Conservation (phyloP, 2,888 invertebrate genomes). For the Caenorhabditis sp. region DNA sequence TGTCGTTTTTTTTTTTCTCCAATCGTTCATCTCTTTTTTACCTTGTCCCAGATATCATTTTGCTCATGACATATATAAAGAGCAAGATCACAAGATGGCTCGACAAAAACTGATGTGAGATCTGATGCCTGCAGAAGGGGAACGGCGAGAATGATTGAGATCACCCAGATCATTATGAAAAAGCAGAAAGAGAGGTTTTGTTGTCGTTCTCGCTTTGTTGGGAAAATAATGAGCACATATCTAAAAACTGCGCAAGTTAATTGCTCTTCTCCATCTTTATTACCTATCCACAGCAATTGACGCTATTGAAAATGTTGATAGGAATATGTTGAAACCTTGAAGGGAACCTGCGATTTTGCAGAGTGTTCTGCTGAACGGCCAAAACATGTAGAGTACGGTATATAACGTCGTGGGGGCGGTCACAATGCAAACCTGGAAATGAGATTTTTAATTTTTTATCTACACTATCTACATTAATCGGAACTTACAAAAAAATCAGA, state of each 20-base stretch:
- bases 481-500: slow-evolving; percentile 81
- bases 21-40: slow-evolving; percentile 34
- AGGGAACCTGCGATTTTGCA: slow-evolving; percentile 93
- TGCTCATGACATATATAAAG: slow-evolving; percentile 82
- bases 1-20: not conserved
- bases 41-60: slow-evolving; percentile 82
- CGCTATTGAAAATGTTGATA: slow-evolving; percentile 94
- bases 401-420: slow-evolving; percentile 93
- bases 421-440: slow-evolving; percentile 88
- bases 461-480: not conserved
- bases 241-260: slow-evolving; percentile 66
- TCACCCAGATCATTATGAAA: slow-evolving; percentile 85
- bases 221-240: slow-evolving; percentile 83
- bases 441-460: no score
- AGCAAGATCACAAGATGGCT: slow-evolving; percentile 74
- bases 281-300: slow-evolving; percentile 87
- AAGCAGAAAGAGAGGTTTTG: slow-evolving; percentile 84
- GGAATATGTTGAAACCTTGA: slow-evolving; percentile 92
- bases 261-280: not conserved
- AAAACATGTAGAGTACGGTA: slow-evolving; percentile 91
- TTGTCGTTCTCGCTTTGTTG: slow-evolving; percentile 84
- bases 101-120: slow-evolving; percentile 75
- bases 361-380: slow-evolving; percentile 91
- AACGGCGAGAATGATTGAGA: slow-evolving; percentile 83
- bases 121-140: slow-evolving; percentile 81